Evolutionary conservation across 2,113 vertebrate genomes (phyloP), one percentile per base, ranked within the genome.

Genomic region (Chionis minor): DNA sequence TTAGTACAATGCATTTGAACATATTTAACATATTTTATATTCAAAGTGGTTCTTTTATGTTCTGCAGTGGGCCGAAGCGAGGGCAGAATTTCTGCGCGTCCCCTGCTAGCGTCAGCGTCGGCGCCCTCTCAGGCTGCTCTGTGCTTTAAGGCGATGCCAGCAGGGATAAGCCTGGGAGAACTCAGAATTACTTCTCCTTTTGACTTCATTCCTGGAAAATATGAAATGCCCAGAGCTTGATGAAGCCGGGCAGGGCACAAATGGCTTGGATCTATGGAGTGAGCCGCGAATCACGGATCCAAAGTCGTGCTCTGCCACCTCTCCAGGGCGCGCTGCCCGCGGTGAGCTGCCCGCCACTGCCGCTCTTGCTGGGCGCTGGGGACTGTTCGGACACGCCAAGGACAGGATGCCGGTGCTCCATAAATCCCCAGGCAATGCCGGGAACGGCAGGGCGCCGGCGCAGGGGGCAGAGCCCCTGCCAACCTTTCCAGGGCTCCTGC

Each of bases 91-190:
- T n/a, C 72, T 5, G 52, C 1, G 2, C 70, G 13, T 11, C 27
- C 73, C 52, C 73, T 1, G 2, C 14, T 4, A 28, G 66, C 4
- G 1, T 6, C 12, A 1, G 47, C 21, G 5, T 10, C 47, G 5
- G 6, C 52, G 38, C 86, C 14, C 1, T 0, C 33, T 5, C 30
- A 11, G 73, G 4, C 30, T 14, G 28, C 70, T 35, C 70, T 14
- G n/a, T 4, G 45, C 73, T 38, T 10, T 15, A 4, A 6, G 44
- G 33, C 0, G 3, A 38, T 4, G 23, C 52, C 1, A 4, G 14
- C 10, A 19, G 35, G 42, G 35, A 54, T 30, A 5, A 10, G 47
- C 16, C 33, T 6, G 75, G 40, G 26, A 21, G 35, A 49, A 21
- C 65, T 58, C 66, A 1, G 61, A 47, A 35, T 45, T 63, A 28